Percentiles rank a stretch among this genome's conserved stretches.
These are phyloP conservation scores for Danio choprae DNA, from an alignment of 2,797 vertebrate genomes.

Conservation along the genomic window DNA sequence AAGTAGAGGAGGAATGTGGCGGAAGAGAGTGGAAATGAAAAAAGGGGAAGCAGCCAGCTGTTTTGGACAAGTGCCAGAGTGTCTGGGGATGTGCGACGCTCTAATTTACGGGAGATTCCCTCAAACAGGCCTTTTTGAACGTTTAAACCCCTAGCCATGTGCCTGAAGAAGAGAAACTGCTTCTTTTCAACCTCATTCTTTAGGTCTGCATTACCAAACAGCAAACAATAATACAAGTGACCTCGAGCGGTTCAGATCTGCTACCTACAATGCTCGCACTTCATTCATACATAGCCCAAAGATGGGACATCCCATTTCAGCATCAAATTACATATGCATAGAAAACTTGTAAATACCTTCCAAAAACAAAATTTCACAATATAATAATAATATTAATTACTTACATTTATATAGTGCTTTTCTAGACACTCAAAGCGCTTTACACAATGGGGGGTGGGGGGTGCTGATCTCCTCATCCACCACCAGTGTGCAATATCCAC, in stretches of 20 bases:
- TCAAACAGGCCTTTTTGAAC: constrained; percentile 37
- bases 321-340: too few species aligned
- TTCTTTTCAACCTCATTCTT: neutral
- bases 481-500: too few species aligned
- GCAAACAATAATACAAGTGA: neutral
- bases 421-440: too few species aligned
- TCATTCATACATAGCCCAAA: neutral
- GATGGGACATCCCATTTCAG: too few species aligned
- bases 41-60: constrained; percentile 71
- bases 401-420: too few species aligned
- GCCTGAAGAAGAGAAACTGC: constrained; percentile 20
- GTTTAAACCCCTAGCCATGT: constrained; percentile 60
- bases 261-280: neutral
- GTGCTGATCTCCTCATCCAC: too few species aligned
- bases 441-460: too few species aligned
- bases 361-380: too few species aligned
- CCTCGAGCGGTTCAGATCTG: neutral
- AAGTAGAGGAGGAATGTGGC: constrained; percentile 72
- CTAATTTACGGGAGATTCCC: constrained; percentile 77
- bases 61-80: constrained; percentile 73
- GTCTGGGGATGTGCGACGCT: constrained; percentile 73
- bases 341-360: too few species aligned
- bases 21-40: constrained; percentile 70
- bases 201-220: constrained; percentile 20
- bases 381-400: too few species aligned